Conservation (phyloP, 2,113 vertebrate genomes). For the Scomber scombrus region DNA sequence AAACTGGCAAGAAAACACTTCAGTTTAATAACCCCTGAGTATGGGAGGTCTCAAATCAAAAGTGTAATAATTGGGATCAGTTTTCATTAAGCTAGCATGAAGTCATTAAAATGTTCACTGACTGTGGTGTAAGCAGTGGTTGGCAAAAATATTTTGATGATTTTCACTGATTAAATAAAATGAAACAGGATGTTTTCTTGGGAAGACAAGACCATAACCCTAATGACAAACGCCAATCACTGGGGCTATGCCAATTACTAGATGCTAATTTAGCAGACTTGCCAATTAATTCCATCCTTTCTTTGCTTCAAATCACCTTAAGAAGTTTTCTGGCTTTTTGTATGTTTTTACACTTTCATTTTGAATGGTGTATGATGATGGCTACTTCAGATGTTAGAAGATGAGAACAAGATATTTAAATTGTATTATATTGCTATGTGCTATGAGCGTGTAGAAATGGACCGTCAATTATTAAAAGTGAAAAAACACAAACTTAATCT, state of each 20-base stretch:
- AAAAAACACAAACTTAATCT: too few species aligned
- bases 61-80: conserved; percentile 62
- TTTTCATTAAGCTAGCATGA: conserved; percentile 61
- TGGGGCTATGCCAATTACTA: conserved; percentile 18
- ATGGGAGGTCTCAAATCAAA: conserved; percentile 62
- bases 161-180: conserved; percentile 40
- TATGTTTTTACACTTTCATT: conserved; percentile 13
- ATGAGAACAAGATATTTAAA: conserved; percentile 31
- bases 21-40: conserved; percentile 71
- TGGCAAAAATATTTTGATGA: conserved; percentile 27
- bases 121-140: conserved; percentile 24
- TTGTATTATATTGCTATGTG: background rate
- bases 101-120: conserved; percentile 59
- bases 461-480: too few species aligned
- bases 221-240: conserved; percentile 55
- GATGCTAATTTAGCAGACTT: conserved; percentile 40
- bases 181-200: background rate
- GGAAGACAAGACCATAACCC: conserved; percentile 21
- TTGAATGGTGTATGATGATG: background rate
- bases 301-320: conserved; percentile 14
- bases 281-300: conserved; percentile 30
- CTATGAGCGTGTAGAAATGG: too few species aligned
- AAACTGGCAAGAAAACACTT: conserved; percentile 67
- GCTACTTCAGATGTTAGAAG: conserved; percentile 19
- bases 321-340: conserved; percentile 9